Conservation (phyloP, 2,797 vertebrate species). For the Staurois parvus region DNA sequence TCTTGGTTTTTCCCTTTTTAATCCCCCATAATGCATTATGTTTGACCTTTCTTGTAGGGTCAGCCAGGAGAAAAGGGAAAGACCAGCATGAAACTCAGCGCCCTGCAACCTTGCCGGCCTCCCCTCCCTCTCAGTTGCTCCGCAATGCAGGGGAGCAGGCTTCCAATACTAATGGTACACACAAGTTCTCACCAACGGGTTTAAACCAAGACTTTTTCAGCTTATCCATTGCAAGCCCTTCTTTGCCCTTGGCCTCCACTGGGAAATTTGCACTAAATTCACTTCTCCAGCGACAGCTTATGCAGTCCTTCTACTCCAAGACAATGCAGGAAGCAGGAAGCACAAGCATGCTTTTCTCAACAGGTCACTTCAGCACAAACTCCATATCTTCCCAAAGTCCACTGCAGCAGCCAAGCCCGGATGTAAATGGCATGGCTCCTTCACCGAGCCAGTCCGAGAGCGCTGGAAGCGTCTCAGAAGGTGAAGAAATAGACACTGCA, state of each 20-base stretch:
- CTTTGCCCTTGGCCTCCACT: slow-evolving; percentile 89
- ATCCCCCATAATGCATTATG: slow-evolving; percentile 99
- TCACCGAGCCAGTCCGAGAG: slow-evolving; percentile 94
- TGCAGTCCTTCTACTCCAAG: slow-evolving; percentile 98
- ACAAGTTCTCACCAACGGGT: slow-evolving; percentile 95
- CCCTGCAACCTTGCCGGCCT: slow-evolving; percentile 86
- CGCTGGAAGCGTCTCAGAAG: slow-evolving; percentile 87
- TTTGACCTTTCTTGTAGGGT: slow-evolving; percentile 99
- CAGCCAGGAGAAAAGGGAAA: slow-evolving; percentile 98
- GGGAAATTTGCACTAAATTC: slow-evolving; percentile 98
- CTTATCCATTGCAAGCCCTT: slow-evolving; percentile 85
- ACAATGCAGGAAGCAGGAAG: slow-evolving; percentile 95
- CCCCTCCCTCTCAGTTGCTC: slow-evolving; percentile 89
- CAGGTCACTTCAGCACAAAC: slow-evolving; percentile 92
- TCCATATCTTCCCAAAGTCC: slow-evolving; percentile 93
- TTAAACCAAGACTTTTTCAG: slow-evolving; percentile 97
- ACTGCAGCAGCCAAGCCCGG: slow-evolving; percentile 89
- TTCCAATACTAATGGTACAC: slow-evolving; percentile 91
- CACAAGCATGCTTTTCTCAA: slow-evolving; percentile 92
- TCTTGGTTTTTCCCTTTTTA: slow-evolving; percentile 90
- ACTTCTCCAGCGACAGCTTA: slow-evolving; percentile 96
- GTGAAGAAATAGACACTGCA: slow-evolving; percentile 95
- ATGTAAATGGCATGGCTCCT: slow-evolving; percentile 89
- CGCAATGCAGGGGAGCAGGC: slow-evolving; percentile 87
- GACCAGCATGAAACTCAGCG: slow-evolving; percentile 91